Evolutionary conservation across 1,140 invertebrate genomes (phyloP), one percentile per base, ranked within the genome.

Genomic region (Pteromalus puparum): DNA sequence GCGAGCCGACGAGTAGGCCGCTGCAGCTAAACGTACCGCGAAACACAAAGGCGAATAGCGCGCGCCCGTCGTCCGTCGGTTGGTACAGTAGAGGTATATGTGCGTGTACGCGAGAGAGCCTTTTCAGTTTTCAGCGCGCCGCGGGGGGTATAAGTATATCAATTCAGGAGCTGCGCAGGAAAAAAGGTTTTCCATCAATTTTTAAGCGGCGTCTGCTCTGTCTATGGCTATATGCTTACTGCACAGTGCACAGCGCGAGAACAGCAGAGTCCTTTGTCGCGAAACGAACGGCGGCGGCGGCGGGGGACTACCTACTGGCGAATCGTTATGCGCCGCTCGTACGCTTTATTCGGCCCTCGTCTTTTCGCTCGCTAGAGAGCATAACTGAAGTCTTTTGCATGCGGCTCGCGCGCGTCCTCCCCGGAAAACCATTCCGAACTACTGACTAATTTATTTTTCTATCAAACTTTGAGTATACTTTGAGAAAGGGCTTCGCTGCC

Each of bases 371-470:
- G 53, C 1, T 7, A 48, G 46, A 48, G 15, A 15, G 72, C 70
- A 74, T 68, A 67, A 72, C 70, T 48, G n/a, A 78, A 79, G 30
- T 83, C 65, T 46, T 83, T 83, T 46, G 75, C 82, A 83, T 78
- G 75, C 74, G 12, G 10, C 30, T 46, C 61, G 67, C 61, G 67
- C 42, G 15, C 18, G 12, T 42, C 4, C 42, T 2, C 46, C n/a
- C 48, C 21, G 48, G 30, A 65, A 65, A 65, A 75, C 48, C 77
- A 77, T 79, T 75, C 30, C 24, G 30, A 18, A 75, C 77, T 68
- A 34, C 70, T 81, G 48, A 84, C 78, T 84, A 75, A 84, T 84
- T 84, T 84, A 84, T 84, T 81, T 84, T 84, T 81, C 83, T 68
- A 81, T 81, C 70, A 81, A 84, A 81, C 77, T 84, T 84, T 84